phyloP scores from a whole-genome alignment of 64 coral and sea anemone species.

The Stylophora pistillata region DNA sequence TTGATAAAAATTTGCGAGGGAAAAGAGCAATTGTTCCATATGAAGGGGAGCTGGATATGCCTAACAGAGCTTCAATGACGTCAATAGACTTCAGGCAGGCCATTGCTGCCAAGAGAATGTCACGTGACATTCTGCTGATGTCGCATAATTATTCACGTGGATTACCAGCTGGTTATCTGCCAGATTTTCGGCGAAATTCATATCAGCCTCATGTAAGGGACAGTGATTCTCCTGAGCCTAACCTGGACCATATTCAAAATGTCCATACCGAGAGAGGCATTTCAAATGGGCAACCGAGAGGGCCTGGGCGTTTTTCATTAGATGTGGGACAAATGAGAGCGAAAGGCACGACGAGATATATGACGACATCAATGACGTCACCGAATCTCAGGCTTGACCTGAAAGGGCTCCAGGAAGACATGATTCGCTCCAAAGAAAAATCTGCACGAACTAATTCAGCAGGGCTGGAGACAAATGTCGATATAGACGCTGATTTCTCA shows the following conservation, averaged over 20 bases:
- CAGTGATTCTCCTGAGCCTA: neutral
- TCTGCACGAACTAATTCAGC: neutral
- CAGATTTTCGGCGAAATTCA: conserved; percentile 24
- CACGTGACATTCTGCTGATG: conserved; percentile 31
- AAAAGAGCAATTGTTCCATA: neutral
- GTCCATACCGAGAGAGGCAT: neutral
- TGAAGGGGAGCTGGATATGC: neutral
- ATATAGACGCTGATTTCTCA: conserved; percentile 1
- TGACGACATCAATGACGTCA: conserved; percentile 39
- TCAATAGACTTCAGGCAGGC: conserved; percentile 20
- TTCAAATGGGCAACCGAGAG: neutral
- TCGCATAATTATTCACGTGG: conserved; percentile 36
- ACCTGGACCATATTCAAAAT: neutral
- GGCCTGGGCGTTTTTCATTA: conserved; percentile 4
- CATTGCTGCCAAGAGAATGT: conserved; percentile 29
- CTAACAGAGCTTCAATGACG: conserved; percentile 17
- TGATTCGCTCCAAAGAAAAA: neutral
- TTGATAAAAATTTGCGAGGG: neutral
- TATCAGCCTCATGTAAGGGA: neutral
- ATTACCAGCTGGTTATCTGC: conserved; percentile 30
- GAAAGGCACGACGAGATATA: neutral
- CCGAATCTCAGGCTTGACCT: conserved; percentile 6
- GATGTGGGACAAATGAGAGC: conserved; percentile 26
- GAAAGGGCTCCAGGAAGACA: neutral
- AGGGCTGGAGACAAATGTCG: neutral